Percentiles rank a stretch among this genome's conserved stretches.
phyloP scores from a whole-genome alignment of 2,113 vertebrate species.

The Chinchilla lanigera region DNA sequence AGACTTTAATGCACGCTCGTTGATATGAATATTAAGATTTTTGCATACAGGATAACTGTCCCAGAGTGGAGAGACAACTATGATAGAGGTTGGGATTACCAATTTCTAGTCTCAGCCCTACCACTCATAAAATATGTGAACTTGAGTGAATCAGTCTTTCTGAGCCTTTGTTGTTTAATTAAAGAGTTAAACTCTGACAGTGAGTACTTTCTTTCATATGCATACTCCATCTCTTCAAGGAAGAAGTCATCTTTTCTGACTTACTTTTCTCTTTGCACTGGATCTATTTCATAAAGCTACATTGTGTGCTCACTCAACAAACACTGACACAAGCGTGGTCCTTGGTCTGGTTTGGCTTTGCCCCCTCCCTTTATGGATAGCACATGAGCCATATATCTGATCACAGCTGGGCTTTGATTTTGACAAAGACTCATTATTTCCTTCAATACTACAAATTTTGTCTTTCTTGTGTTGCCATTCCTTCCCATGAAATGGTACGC shows the following conservation, averaged over 20 bases:
- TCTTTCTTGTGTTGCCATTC: neutral
- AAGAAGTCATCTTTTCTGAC: constrained; percentile 18
- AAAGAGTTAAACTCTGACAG: neutral
- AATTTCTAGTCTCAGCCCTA: neutral
- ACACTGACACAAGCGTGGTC: neutral
- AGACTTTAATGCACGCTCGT: neutral
- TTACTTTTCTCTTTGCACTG: neutral
- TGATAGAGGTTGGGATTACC: neutral
- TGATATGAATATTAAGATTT: neutral
- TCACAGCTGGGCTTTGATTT: constrained; percentile 15
- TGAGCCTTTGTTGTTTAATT: neutral
- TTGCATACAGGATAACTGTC: neutral
- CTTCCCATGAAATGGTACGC: neutral
- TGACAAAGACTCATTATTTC: neutral
- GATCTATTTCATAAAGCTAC: neutral
- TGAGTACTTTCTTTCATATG: neutral
- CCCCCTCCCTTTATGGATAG: neutral
- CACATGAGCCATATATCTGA: neutral
- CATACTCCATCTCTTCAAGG: neutral
- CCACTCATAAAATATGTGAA: neutral
- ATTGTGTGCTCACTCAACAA: neutral
- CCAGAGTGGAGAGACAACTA: too few species aligned
- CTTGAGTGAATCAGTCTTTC: neutral
- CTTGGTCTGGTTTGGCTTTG: neutral
- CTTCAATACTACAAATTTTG: neutral